Base-by-base conservation (phyloP, 2,113 vertebrate genomes). In the Albula goreensis region DNA sequence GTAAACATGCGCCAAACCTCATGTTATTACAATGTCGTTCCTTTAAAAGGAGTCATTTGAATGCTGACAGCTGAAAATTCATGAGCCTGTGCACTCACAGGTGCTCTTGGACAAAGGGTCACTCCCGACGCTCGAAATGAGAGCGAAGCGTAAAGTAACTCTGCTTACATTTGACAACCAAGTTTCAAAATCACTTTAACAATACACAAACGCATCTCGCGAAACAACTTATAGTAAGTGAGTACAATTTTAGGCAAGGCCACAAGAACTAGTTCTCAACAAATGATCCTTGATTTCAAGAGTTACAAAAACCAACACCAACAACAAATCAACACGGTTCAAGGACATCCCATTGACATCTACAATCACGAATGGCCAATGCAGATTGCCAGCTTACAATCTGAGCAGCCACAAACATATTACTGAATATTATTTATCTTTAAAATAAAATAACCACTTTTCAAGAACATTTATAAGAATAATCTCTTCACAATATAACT, bases 291-390 rank as follows among this genome's bases (percentile, higher is more conserved):
- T 48, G 52, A 15, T 56, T 13, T 7, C 60, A 74, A 94, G 92
- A 92, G 87, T 85, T 93, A 92, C 92, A 92, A 83, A 88, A 93
- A 41, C 31, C 31, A 41, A 41, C 31, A 41, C 31, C 91, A 92
- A 95, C 93, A 93, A 94, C 93, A 92, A 89, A 92, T 89, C 86
- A 92, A 91, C 93, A 91, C 89, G 93, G 88, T 92, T 93, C 89
- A 93, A 93, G 90, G 91, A 95, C 93, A 92, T 93, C 92, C 86
- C 90, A 89, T 91, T 90, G 89, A 94, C 93, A 91, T 91, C 89
- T 90, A 94, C 93, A 79, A 92, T 90, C 93, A 92, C 89, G 91
- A 90, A 74, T 25, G 89, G 86, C 66, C 1, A 84, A 56, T 31
- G 83, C 57, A 84, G 89, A 90, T 85, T 87, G 82, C 86, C 81